These are phyloP conservation scores for Hirundo rustica DNA, from an alignment of 2,797 vertebrate genomes.

Conservation along the genomic window DNA sequence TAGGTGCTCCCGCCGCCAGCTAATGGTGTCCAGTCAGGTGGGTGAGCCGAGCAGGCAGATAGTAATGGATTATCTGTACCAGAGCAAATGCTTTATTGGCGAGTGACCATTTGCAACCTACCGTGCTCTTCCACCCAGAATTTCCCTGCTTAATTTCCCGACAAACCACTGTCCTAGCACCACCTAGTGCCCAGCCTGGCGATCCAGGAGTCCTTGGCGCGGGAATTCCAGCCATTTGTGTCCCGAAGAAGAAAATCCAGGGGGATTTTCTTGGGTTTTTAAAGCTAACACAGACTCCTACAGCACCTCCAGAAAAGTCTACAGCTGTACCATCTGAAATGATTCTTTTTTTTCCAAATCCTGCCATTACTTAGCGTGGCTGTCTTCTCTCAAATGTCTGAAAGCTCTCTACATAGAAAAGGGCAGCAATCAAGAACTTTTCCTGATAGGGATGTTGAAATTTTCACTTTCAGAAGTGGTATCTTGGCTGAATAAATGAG, in stretches of 20 bases:
- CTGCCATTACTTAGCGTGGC: neutral
- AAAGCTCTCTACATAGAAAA: neutral
- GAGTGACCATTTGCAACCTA: constrained; percentile 2
- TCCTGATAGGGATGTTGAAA: neutral
- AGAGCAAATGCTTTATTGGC: constrained; percentile 17
- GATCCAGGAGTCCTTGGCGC: accelerated
- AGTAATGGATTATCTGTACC: constrained; percentile 8
- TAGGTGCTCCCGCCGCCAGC: neutral
- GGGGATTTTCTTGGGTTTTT: neutral
- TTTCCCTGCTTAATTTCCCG: neutral
- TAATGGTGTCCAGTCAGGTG: constrained; percentile 34
- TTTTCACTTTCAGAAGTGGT: neutral
- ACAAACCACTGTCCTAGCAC: constrained; percentile 42
- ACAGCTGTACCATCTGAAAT: neutral
- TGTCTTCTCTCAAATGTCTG: neutral
- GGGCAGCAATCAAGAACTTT: neutral
- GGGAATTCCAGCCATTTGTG: neutral
- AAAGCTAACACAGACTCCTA: neutral
- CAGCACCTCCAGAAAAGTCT: neutral
- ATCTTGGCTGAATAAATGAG: neutral
- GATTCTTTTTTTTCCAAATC: neutral
- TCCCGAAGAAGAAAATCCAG: accelerated
- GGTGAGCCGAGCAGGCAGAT: neutral
- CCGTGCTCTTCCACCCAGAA: neutral
- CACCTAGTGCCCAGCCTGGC: constrained; percentile 44